Evolutionary conservation across 1,140 invertebrate genomes (phyloP), one percentile per base, ranked within the genome.

Genomic region (Drosophila cardini): DNA sequence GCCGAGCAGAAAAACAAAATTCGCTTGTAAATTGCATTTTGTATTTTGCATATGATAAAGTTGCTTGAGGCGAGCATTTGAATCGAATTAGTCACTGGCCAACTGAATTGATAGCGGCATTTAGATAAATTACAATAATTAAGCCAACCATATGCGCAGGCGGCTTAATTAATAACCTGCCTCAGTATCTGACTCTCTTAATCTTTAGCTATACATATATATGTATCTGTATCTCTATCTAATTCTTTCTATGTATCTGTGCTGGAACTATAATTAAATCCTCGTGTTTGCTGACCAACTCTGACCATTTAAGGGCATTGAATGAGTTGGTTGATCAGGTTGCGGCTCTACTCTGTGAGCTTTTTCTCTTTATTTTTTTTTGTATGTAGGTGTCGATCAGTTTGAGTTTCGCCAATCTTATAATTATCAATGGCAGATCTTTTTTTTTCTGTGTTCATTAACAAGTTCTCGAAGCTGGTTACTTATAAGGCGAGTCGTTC

Each of bases 351-450:
- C n/a, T 42, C 8, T 11, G 55, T 13, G 46, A 26, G 21, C 21
- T 26, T 26, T 26, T 26, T 26, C 21, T 26, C 21, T 38, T 38
- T 60, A 15, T 48, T 32, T 57, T 0, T 48, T 32, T 57, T 0
- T 30, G 32, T 50, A 52, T 74, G 72, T 74, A 69, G 57, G 64
- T 74, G 61, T 62, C 71, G 70, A 62, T 62, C 65, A 55, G 68
- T 43, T 40, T 21, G 62, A 69, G 52, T 71, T 63, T 68, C 53
- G 72, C 71, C 78, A 81, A 86, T 86, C 82, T 80, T 79, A 80
- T 87, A 79, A 86, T 86, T 89, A 86, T 87, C 84, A 87, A 87
- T 87, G 84, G 84, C 89, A 63, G 80, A 89, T 89, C 80, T 77
- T 18, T 26, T 36, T 21, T 63, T 30, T 42, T 63, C 18, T 30